Evolutionary conservation across 2,113 vertebrate genomes (phyloP).

Genomic region (Nipponia nippon): DNA sequence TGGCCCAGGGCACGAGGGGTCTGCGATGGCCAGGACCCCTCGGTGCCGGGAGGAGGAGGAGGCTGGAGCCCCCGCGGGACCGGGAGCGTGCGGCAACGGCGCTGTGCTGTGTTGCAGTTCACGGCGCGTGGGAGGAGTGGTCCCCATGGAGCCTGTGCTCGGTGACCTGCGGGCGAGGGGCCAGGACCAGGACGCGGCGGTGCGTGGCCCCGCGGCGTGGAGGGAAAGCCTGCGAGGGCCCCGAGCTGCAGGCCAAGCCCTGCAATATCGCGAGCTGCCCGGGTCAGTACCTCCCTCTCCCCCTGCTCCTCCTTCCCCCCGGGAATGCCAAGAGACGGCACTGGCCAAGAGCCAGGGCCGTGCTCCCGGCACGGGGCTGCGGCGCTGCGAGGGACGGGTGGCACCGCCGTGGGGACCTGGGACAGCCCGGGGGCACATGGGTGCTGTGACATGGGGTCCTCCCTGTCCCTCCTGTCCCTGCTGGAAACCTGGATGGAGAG

Average conservation of each 20-base stretch:
- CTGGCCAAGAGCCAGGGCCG: neutral
- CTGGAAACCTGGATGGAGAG: neutral
- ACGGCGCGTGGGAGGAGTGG: slow-evolving; percentile 91
- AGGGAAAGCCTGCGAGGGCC: slow-evolving; percentile 82
- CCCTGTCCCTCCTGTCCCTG: rapidly evolving
- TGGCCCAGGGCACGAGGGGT: neutral
- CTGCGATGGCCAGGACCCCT: neutral
- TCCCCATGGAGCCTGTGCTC: slow-evolving; percentile 96
- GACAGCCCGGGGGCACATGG: neutral
- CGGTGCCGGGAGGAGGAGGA: neutral
- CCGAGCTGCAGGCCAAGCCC: slow-evolving; percentile 88
- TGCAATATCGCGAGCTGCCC: slow-evolving; percentile 92
- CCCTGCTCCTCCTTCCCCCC: neutral
- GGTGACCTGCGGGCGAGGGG: slow-evolving; percentile 92
- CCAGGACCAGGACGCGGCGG: slow-evolving; percentile 87
- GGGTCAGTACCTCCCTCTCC: slow-evolving; percentile 82
- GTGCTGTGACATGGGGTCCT: neutral
- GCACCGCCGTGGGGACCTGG: neutral
- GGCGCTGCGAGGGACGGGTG: rapidly evolving
- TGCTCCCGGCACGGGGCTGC: neutral
- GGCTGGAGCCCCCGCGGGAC: neutral
- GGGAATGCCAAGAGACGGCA: neutral
- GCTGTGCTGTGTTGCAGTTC: slow-evolving; percentile 86
- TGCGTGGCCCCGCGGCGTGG: slow-evolving; percentile 79
- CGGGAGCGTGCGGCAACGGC: neutral